These are phyloP conservation scores for Balaeniceps rex DNA, from an alignment of 2,113 vertebrate species.

Conservation along the genomic window DNA sequence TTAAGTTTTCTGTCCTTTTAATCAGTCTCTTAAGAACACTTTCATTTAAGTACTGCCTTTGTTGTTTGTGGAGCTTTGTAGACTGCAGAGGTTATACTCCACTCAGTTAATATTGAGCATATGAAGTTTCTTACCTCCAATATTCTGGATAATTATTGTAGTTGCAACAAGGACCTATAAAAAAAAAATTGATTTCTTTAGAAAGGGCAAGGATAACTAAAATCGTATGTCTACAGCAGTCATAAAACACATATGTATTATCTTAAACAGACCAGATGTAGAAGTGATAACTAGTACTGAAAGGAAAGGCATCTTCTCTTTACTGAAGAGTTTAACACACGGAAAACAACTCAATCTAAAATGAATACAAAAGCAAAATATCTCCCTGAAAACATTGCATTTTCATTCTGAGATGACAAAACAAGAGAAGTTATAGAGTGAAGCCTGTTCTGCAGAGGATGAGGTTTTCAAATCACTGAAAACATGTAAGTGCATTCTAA, in stretches of 20 bases:
- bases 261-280: slow-evolving; percentile 19
- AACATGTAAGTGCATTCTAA: not conserved
- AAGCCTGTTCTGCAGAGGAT: not conserved
- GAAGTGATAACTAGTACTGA: not conserved
- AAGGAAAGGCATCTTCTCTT: not conserved
- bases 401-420: not conserved
- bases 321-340: not conserved
- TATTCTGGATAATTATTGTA: slow-evolving; percentile 91
- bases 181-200: slow-evolving; percentile 48
- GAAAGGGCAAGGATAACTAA: slow-evolving; percentile 21
- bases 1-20: not conserved
- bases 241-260: not conserved
- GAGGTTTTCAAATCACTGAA: not conserved
- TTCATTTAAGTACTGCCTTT: not conserved
- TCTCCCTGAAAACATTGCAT: not conserved
- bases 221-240: not conserved
- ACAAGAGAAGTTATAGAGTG: not conserved
- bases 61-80: not conserved
- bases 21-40: not conserved
- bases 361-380: not conserved
- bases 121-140: slow-evolving; percentile 85
- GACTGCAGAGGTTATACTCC: not conserved
- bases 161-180: slow-evolving; percentile 86
- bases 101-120: not conserved
- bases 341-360: not conserved